Conservation (phyloP, 2,888 invertebrate species). For the Chirona hameri region DNA sequence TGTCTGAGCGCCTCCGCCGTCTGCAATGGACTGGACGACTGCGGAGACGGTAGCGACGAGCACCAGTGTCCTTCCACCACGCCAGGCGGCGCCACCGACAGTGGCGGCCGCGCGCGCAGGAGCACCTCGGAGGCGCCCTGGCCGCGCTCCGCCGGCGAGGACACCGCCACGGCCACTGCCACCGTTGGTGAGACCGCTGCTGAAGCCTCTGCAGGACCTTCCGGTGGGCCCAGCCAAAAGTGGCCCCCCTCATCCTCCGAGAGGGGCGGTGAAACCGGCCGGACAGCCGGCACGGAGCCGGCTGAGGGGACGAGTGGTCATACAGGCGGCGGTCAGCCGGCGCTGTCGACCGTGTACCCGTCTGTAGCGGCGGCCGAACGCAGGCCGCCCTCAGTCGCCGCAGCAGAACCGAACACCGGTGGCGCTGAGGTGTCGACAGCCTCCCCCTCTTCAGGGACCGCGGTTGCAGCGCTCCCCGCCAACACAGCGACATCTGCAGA, state of each 20-base stretch:
- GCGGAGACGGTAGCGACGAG: constrained; percentile 10
- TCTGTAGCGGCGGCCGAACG: too few relatives aligned
- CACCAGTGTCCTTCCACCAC: neutral
- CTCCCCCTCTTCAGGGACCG: too few relatives aligned
- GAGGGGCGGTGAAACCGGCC: neutral
- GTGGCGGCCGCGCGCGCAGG: neutral
- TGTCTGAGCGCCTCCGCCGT: neutral
- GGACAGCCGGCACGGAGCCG: neutral
- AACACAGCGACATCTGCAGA: too few relatives aligned
- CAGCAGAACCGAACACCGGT: too few relatives aligned
- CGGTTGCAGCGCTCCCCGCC: too few relatives aligned
- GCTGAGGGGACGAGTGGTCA: too few relatives aligned
- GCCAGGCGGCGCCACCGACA: neutral
- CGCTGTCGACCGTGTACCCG: too few relatives aligned
- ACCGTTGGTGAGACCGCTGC: neutral
- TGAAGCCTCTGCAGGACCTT: neutral
- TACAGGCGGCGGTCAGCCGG: too few relatives aligned
- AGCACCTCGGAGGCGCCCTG: neutral
- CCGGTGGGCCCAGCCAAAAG: neutral
- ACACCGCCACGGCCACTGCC: neutral
- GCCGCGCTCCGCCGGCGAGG: neutral
- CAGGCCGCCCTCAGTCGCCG: too few relatives aligned
- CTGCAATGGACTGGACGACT: constrained; percentile 3
- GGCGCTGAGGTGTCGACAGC: too few relatives aligned
- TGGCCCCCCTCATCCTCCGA: neutral